Percentiles rank a stretch among this genome's conserved stretches.
phyloP scores from a whole-genome alignment of 2,113 vertebrate species.

The Athene cunicularia region DNA sequence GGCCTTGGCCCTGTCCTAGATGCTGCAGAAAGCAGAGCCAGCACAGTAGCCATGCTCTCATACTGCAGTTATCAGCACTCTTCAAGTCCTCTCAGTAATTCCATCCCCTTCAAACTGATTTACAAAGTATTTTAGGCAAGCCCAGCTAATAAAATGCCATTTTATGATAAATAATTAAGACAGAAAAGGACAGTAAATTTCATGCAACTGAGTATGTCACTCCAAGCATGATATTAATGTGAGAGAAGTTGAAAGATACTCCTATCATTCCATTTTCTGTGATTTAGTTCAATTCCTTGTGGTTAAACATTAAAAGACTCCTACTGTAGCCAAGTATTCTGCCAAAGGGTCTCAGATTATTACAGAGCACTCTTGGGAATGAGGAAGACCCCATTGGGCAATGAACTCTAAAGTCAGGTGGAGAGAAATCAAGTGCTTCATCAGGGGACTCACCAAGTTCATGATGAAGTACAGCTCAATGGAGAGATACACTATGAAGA shows the following conservation, averaged over 20 bases:
- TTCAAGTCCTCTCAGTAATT: slow-evolving; percentile 2
- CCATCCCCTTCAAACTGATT: slow-evolving; percentile 44
- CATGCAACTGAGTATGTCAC: neutral
- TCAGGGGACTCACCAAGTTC: slow-evolving; percentile 84
- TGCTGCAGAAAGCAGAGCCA: neutral
- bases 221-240: slow-evolving; percentile 25
- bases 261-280: neutral
- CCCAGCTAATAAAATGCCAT: slow-evolving; percentile 54
- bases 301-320: slow-evolving; percentile 2
- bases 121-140: slow-evolving; percentile 46
- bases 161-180: slow-evolving; percentile 56
- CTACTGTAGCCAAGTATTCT: neutral
- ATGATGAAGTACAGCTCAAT: slow-evolving; percentile 99
- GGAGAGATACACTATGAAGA: slow-evolving; percentile 99
- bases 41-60: neutral
- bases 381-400: neutral
- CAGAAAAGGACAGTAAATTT: slow-evolving; percentile 41
- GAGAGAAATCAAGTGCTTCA: neutral
- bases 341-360: neutral
- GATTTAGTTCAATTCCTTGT: slow-evolving; percentile 42
- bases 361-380: neutral
- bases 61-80: neutral
- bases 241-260: slow-evolving; percentile 5
- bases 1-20: neutral
- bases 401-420: neutral